These are phyloP conservation scores for Rhabdomys pumilio DNA, from an alignment of 2,797 vertebrate species.

Conservation along the genomic window DNA sequence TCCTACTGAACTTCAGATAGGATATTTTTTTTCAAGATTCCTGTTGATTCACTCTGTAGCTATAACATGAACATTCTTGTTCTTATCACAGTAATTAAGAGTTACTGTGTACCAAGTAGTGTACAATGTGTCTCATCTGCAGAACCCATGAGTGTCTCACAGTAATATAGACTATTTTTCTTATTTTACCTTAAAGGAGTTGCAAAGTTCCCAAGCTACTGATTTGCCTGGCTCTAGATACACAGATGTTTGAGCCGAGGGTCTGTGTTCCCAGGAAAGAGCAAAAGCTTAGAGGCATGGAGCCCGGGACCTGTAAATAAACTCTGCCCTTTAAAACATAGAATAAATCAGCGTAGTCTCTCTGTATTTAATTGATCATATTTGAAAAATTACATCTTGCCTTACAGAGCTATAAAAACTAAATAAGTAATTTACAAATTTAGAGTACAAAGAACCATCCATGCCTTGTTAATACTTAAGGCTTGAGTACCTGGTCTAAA, in stretches of 20 bases:
- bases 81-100: background rate
- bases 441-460: background rate
- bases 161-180: background rate
- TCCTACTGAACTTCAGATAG: background rate
- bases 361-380: background rate
- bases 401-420: background rate
- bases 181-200: background rate
- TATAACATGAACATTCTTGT: background rate
- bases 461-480: constrained; percentile 7
- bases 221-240: background rate
- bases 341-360: background rate
- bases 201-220: background rate
- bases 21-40: constrained; percentile 40
- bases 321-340: background rate
- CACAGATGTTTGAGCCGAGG: background rate
- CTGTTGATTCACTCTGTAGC: background rate
- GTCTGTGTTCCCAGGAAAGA: background rate
- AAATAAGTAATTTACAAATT: constrained; percentile 33
- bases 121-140: background rate
- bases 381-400: constrained; percentile 32
- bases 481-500: background rate
- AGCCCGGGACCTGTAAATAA: background rate
- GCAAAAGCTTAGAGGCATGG: background rate
- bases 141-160: background rate
- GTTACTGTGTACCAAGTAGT: background rate